Base-by-base conservation (phyloP, 2,797 vertebrate genomes). In the Cynopterus sphinx region DNA sequence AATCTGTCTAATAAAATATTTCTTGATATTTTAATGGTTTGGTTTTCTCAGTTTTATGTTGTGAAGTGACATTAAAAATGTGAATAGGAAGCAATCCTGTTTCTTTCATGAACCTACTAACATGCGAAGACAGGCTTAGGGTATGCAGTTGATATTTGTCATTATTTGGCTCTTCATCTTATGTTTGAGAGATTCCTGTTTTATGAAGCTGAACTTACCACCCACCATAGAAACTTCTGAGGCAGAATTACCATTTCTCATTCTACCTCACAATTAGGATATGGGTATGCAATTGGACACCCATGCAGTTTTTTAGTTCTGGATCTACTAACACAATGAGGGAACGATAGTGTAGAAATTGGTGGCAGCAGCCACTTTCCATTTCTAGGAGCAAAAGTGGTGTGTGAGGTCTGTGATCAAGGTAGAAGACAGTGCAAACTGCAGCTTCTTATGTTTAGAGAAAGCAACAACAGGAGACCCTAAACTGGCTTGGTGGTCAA, bases 31-130 rank as follows among this genome's bases (percentile, higher is more conserved):
- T 81, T 61, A 74, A 78, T n/a, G 53, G 13, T 59, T 13, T 43
- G 1, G 8, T 26, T 92, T 92, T 94, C 21, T 28, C 53, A 41
- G 77, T 95, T 96, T 86, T 68, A 90, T 85, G 39, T 53, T 53
- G 26, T 92, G 31, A 39, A 53, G 2, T 70, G 21, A 73, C 59
- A 87, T 73, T 82, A 36, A 65, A 84, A 84, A 57, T 43, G n/a
- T 39, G 87, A 75, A 70, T 1, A 81, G 11, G 57, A 94, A 65
- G 55, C 51, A 28, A 22, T 2, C 39, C 36, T 49, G 28, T 33
- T 84, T 77, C 31, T n/a, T 75, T 91, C 8, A 33, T 0, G 0
- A 36, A 75, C 4, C 6, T 24, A 39, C 53, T 68, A 75, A 43
- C 8, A 24, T 68, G 43, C 57, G 63, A 95, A 77, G 81, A 67